Evolutionary conservation across 1,140 invertebrate species (phyloP).

Genomic region (Dinoponera quadriceps): DNA sequence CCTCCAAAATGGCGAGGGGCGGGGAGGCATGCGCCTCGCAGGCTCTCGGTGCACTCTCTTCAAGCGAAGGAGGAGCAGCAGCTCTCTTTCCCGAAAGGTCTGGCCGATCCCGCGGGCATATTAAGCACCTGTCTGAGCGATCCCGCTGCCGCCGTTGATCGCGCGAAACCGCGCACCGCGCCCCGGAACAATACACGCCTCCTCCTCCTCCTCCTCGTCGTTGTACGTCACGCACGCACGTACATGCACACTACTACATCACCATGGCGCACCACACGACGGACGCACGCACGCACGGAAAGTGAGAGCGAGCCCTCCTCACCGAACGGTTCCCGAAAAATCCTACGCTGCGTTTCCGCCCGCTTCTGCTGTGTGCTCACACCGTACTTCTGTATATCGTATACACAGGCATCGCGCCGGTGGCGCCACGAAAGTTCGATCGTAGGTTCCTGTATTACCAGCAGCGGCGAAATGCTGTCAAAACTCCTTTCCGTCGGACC

Average conservation of each 20-base stretch:
- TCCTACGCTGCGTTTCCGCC: conserved; percentile 70
- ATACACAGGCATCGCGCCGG: too few relatives aligned
- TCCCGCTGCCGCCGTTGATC: conserved; percentile 23
- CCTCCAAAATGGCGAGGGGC: conserved; percentile 83
- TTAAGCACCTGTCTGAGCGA: conserved; percentile 64
- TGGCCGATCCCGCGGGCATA: conserved; percentile 73
- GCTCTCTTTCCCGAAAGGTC: conserved; percentile 67
- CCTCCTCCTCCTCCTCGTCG: conserved; percentile 5
- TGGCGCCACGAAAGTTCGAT: too few relatives aligned
- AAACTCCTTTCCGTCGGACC: too few relatives aligned
- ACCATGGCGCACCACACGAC: background rate
- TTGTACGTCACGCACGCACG: conserved; percentile 70
- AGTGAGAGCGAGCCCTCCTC: conserved; percentile 45
- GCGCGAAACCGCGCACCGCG: conserved; percentile 68
- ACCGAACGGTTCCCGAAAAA: conserved; percentile 69
- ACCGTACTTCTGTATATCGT: too few relatives aligned
- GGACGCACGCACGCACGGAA: background rate
- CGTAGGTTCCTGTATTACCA: too few relatives aligned
- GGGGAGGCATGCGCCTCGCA: conserved; percentile 80
- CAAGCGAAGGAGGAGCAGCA: conserved; percentile 58
- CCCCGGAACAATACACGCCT: conserved; percentile 81
- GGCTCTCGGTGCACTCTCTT: conserved; percentile 67
- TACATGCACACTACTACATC: conserved; percentile 47
- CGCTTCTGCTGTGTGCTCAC: conserved; percentile 29
- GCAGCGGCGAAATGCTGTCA: too few relatives aligned